A percentile compares a stretch with the other conserved stretches of the same genome.
Evolutionary conservation across 1,140 invertebrate genomes (phyloP).

Genomic region (Cecropterus lyciades): DNA sequence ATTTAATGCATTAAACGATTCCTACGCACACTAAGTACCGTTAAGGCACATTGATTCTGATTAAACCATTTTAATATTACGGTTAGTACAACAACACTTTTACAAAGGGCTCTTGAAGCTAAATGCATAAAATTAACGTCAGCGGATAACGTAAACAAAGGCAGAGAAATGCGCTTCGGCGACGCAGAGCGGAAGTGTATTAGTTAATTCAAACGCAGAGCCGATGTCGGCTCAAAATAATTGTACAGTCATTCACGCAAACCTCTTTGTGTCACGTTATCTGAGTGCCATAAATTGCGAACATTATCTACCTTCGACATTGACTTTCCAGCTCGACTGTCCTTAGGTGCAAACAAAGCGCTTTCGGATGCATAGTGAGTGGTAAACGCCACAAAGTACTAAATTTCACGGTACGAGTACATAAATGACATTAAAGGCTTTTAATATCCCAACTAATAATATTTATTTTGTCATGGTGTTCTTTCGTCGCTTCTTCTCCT

Average conservation of each 20-base stretch:
- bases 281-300: conserved; percentile 31
- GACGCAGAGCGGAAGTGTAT: conserved; percentile 21
- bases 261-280: conserved; percentile 36
- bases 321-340: conserved; percentile 29
- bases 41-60: too few species aligned
- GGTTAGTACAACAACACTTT: too few species aligned
- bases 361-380: conserved; percentile 13
- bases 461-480: too few species aligned
- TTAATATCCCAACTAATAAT: too few species aligned
- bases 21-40: too few species aligned
- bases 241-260: conserved; percentile 31
- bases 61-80: too few species aligned
- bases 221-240: conserved; percentile 27
- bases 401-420: not conserved
- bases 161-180: conserved; percentile 17
- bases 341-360: conserved; percentile 28
- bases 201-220: conserved; percentile 25
- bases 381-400: not conserved
- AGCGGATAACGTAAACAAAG: conserved; percentile 31
- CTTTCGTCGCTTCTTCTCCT: too few species aligned
- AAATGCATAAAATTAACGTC: conserved; percentile 28
- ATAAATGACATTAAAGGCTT: not conserved
- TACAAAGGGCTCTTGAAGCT: not conserved
- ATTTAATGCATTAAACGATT: too few species aligned
- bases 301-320: conserved; percentile 30